These are phyloP conservation scores for Andrena flavipes DNA, from an alignment of 2,888 invertebrate species.

Conservation along the genomic window DNA sequence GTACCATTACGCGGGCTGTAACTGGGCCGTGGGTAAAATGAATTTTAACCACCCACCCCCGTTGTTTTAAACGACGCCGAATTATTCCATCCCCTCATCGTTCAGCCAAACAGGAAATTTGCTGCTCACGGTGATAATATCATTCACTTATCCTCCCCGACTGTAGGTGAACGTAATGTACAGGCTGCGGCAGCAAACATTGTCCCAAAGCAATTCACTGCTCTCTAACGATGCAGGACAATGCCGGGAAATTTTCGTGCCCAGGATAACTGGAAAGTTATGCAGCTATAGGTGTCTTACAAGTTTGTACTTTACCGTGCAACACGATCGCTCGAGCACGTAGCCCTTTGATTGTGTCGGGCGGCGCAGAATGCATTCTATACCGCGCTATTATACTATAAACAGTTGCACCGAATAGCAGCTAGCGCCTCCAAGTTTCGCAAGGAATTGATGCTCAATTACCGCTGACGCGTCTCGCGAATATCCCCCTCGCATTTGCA, in stretches of 20 bases:
- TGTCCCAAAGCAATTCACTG: neutral
- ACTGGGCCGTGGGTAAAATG: conserved; percentile 17
- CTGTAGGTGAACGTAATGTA: neutral
- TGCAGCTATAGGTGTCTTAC: no score
- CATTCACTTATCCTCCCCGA: neutral
- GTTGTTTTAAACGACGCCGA: neutral
- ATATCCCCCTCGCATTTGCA: conserved; percentile 17
- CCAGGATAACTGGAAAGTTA: no score
- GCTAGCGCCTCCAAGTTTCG: neutral
- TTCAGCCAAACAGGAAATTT: neutral
- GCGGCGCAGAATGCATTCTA: neutral
- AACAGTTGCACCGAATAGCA: neutral
- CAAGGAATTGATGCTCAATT: conserved; percentile 11
- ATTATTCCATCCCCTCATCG: neutral
- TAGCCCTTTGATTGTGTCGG: no score
- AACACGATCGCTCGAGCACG: no score
- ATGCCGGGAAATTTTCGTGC: neutral
- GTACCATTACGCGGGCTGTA: neutral
- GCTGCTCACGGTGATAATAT: neutral
- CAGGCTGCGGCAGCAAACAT: neutral
- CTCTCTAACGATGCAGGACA: neutral
- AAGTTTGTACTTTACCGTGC: no score
- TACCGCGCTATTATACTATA: neutral
- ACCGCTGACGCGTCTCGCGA: neutral
- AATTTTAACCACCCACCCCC: neutral